Conservation (phyloP, 2,888 invertebrate species). For the Acanthosepion esculentum region DNA sequence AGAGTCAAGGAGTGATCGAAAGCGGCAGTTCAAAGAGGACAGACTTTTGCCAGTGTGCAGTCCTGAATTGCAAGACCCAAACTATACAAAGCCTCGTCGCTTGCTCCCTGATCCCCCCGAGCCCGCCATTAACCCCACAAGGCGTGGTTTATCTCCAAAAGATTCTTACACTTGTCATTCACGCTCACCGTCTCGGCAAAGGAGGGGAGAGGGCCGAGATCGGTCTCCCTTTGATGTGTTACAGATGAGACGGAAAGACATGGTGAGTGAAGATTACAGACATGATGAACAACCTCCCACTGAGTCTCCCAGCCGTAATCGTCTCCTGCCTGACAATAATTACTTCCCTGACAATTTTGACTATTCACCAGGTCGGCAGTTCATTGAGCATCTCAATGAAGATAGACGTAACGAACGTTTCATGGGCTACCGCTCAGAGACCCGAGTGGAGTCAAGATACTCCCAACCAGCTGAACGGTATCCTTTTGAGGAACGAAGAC, state of each 20-base stretch:
- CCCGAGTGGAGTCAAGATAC: not conserved
- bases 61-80: constrained; percentile 37
- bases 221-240: constrained; percentile 38
- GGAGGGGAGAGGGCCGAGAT: constrained; percentile 35
- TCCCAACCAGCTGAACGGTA: not conserved
- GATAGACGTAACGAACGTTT: constrained; percentile 36
- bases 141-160: not conserved
- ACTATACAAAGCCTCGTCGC: constrained; percentile 36
- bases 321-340: not conserved
- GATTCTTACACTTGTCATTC: constrained; percentile 35
- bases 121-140: not conserved
- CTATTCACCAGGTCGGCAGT: not conserved
- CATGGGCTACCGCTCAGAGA: not conserved
- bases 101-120: not conserved
- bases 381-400: constrained; percentile 36
- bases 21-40: constrained; percentile 41
- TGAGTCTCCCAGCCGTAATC: not conserved
- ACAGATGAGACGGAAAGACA: constrained; percentile 39
- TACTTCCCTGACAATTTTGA: constrained; percentile 43
- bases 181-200: constrained; percentile 41
- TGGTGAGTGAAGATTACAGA: not conserved
- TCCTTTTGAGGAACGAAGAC: constrained; percentile 37
- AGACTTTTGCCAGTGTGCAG: constrained; percentile 38
- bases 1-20: not conserved
- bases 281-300: constrained; percentile 34